Conservation (phyloP, 1,140 invertebrate genomes). For the Drosophila funebris region DNA sequence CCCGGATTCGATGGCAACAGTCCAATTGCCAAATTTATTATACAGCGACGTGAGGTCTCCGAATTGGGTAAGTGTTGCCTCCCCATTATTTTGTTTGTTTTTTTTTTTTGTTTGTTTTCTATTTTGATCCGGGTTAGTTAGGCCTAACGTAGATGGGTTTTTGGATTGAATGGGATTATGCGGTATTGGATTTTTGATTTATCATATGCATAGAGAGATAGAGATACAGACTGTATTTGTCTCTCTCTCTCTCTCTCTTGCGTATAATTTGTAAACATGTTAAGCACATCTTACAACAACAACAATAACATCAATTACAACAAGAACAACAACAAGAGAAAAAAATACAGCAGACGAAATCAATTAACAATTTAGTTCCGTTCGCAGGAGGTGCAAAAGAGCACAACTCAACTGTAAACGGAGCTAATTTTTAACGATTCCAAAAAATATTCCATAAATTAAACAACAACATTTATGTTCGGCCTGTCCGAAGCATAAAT, state of each 20-base stretch:
- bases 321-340: background rate
- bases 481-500: background rate
- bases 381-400: background rate
- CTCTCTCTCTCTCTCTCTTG: background rate
- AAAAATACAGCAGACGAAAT: background rate
- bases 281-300: constrained; percentile 3
- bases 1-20: constrained; percentile 98
- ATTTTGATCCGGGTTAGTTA: background rate
- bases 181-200: constrained; percentile 18
- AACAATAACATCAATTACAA: constrained; percentile 2
- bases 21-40: constrained; percentile 95
- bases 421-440: background rate
- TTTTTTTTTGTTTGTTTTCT: background rate
- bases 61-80: constrained; percentile 88
- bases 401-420: background rate
- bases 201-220: background rate
- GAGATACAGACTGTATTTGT: background rate
- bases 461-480: too few relatives aligned
- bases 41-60: constrained; percentile 95
- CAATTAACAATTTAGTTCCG: background rate
- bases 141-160: constrained; percentile 13
- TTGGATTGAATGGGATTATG: background rate
- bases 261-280: constrained; percentile 24
- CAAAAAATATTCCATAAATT: background rate
- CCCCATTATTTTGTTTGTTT: background rate